Percentiles rank a stretch among this genome's conserved stretches.
Evolutionary conservation across 1,140 invertebrate genomes (phyloP).

Genomic region (Trichonephila inaurata): DNA sequence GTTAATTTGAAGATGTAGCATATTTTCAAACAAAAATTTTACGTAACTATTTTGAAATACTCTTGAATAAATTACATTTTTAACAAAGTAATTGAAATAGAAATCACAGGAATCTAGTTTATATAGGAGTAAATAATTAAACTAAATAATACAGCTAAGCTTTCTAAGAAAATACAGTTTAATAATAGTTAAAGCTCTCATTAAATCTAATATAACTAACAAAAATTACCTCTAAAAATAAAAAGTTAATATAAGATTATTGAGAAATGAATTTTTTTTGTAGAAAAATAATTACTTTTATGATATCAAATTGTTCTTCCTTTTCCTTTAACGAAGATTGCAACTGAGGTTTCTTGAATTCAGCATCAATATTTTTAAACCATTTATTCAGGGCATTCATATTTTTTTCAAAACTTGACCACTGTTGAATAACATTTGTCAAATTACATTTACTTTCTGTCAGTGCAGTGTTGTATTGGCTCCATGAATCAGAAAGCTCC

Average conservation of each 20-base stretch:
- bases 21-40: too few species aligned
- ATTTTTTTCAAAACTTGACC: conserved; percentile 92
- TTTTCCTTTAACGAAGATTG: conserved; percentile 91
- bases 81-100: too few species aligned
- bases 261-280: neutral
- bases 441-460: conserved; percentile 82
- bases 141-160: too few species aligned
- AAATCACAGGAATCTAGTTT: too few species aligned
- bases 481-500: conserved; percentile 84
- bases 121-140: too few species aligned
- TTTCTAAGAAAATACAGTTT: too few species aligned
- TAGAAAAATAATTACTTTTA: conserved; percentile 40
- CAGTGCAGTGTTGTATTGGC: conserved; percentile 81
- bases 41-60: too few species aligned
- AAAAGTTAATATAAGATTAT: neutral
- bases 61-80: too few species aligned
- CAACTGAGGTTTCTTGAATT: conserved; percentile 86
- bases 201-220: too few species aligned
- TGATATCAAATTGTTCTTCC: conserved; percentile 81
- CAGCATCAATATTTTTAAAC: conserved; percentile 91
- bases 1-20: too few species aligned
- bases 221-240: neutral
- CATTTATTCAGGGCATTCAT: conserved; percentile 90
- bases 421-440: conserved; percentile 88
- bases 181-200: too few species aligned